Evolutionary conservation across 2,888 invertebrate species (phyloP), one percentile per base, ranked within the genome.

Genomic region (Netelia fuscicornis): DNA sequence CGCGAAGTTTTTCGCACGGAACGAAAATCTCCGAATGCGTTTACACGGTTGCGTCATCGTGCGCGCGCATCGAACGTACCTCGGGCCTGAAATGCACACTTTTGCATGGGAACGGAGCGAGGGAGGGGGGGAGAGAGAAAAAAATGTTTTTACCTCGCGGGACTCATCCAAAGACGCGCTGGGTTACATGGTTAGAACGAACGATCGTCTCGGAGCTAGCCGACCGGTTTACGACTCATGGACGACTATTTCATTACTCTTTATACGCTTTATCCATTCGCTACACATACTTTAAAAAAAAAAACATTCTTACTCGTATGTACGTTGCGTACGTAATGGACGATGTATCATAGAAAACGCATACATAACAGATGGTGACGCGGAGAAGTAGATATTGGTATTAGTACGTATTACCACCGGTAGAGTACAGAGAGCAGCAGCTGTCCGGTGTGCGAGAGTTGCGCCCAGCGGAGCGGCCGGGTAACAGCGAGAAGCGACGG

Each of bases 201-300:
- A 60, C 37, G 54, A 77, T 54, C n/a, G 58, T 17, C 58, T 76
- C 60, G 60, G 72, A 77, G 77, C 65, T 80, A 84, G 67, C 76
- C 81, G 81, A 84, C 84, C 84, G 81, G 84, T 84, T 84, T 81
- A 74, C 68, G 72, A 23, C 72, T 68, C 77, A 68, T 74, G 30
- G 48, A 77, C 42, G 64, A 64, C 44, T 79, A 60, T 76, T 64
- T 44, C 37, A 68, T 20, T 62, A 54, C 42, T 17, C 17, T 17
- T 17, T 0, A 17, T 17, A 17, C 17, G 6, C 70, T 70, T 60
- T 70, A 70, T 70, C 8, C 5, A 30, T 30, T 30, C 30, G 30
- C 30, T 5, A 30, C 30, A 30, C 6, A 30, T 30, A 30, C 48
- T 11, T 48, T 48, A 17, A 17, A 17, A 17, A 17, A 17, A 8